Evolutionary conservation across 1,140 invertebrate genomes (phyloP).

Genomic region (Aculops lycopersici): DNA sequence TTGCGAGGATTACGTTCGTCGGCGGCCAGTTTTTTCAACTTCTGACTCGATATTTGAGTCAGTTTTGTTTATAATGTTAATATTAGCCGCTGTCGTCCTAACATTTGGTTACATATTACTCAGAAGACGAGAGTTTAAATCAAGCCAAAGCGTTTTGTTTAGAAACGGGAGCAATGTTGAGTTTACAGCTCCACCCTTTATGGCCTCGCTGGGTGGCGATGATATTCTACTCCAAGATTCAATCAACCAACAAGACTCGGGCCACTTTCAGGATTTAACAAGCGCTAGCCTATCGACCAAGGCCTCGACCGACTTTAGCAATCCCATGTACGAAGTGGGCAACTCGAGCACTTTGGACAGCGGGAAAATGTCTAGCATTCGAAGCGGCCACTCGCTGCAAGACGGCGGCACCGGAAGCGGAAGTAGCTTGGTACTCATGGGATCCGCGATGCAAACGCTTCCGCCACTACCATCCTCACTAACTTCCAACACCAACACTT

Average conservation of each 20-base stretch:
- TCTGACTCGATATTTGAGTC: conserved; percentile 13
- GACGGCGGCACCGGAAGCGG: conserved; percentile 18
- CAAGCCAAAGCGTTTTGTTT: neutral
- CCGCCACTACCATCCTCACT: too few species aligned
- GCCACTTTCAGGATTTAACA: neutral
- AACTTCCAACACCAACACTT: neutral
- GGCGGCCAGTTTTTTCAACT: conserved; percentile 2
- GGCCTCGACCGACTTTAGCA: conserved; percentile 47
- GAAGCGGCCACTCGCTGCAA: conserved; percentile 14
- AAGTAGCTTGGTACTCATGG: conserved; percentile 22
- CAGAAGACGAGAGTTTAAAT: too few species aligned
- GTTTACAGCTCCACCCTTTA: neutral
- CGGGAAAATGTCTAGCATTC: conserved; percentile 20
- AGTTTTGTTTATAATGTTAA: conserved; percentile 19
- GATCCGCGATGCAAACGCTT: too few species aligned
- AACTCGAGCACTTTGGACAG: conserved; percentile 24
- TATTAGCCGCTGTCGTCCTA: neutral
- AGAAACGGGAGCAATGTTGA: neutral
- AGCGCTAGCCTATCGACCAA: neutral
- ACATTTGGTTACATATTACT: neutral
- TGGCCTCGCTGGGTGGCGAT: neutral
- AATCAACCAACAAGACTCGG: neutral
- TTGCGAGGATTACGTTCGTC: conserved; percentile 25
- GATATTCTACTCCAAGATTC: neutral
- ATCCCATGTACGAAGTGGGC: conserved; percentile 46